Percentiles rank a stretch among this genome's conserved stretches.
These are phyloP conservation scores for Morus bassanus DNA, from an alignment of 2,797 vertebrate species.

Conservation along the genomic window DNA sequence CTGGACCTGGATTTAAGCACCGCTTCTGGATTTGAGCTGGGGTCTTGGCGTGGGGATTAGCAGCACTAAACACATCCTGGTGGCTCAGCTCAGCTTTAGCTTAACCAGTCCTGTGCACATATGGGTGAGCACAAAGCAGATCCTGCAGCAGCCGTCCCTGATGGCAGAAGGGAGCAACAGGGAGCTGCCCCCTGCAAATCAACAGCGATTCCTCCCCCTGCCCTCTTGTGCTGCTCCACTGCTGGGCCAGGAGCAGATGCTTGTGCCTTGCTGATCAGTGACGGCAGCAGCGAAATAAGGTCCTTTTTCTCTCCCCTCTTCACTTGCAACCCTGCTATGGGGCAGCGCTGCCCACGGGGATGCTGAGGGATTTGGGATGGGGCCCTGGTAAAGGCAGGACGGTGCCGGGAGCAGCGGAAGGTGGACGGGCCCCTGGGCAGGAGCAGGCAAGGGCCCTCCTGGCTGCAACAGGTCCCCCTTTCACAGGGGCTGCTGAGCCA, in stretches of 20 bases:
- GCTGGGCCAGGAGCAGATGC: not conserved
- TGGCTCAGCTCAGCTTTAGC: not conserved
- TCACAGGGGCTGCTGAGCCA: not conserved
- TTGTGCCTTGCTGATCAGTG: not conserved
- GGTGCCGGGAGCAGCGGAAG: not conserved
- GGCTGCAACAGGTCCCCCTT: not conserved
- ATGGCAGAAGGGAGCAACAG: not conserved
- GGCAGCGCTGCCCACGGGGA: fast-evolving
- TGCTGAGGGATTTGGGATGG: not conserved
- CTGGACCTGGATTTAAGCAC: not conserved
- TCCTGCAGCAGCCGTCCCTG: fast-evolving
- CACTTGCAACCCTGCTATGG: fast-evolving
- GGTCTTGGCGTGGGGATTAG: not conserved
- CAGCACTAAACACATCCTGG: not conserved
- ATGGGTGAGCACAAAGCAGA: fast-evolving
- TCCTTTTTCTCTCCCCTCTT: not conserved
- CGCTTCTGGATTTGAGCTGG: not conserved
- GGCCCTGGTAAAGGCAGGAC: not conserved
- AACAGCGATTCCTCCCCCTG: not conserved
- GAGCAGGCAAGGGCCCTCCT: not conserved
- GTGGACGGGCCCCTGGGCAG: not conserved
- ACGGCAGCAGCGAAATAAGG: not conserved
- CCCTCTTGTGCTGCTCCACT: not conserved
- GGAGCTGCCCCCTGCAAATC: not conserved
- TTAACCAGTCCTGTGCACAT: fast-evolving